A percentile compares a stretch with the other conserved stretches of the same genome.
Conservation (phyloP, 2,797 vertebrate species). For the Crax fasciolata region DNA sequence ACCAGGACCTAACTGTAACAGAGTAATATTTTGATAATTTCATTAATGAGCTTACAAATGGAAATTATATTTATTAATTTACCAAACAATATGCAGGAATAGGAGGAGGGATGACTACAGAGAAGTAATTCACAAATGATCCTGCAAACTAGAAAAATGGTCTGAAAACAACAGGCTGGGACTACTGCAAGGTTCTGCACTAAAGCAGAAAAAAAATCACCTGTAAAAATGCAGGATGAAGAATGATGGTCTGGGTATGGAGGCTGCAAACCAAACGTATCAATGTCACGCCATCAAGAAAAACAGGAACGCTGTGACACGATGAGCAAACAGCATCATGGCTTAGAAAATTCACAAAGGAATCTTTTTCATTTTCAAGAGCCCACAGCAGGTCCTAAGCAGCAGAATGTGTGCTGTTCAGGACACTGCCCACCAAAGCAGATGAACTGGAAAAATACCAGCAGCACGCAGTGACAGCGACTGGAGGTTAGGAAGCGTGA, state of each 20-base stretch:
- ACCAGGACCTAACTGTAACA: background rate
- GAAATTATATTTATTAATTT: background rate
- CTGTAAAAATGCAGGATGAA: background rate
- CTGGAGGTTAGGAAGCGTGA: background rate
- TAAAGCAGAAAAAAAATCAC: background rate
- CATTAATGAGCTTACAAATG: background rate
- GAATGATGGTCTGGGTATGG: background rate
- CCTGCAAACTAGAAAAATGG: background rate
- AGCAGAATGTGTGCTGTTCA: background rate
- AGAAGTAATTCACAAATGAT: background rate
- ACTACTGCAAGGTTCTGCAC: background rate
- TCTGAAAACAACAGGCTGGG: background rate
- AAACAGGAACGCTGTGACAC: background rate
- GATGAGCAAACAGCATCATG: background rate
- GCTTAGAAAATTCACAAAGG: background rate
- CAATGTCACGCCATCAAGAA: background rate
- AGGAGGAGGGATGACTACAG: background rate
- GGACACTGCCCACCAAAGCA: background rate
- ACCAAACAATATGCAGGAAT: background rate
- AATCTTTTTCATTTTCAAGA: background rate
- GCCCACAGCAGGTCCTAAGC: background rate
- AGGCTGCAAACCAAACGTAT: background rate
- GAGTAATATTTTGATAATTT: background rate
- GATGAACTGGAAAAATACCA: background rate
- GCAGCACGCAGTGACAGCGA: background rate